Percentiles rank a stretch among this genome's conserved stretches.
phyloP scores from a whole-genome alignment of 2,797 vertebrate genomes.

The Premnoplex brunnescens region DNA sequence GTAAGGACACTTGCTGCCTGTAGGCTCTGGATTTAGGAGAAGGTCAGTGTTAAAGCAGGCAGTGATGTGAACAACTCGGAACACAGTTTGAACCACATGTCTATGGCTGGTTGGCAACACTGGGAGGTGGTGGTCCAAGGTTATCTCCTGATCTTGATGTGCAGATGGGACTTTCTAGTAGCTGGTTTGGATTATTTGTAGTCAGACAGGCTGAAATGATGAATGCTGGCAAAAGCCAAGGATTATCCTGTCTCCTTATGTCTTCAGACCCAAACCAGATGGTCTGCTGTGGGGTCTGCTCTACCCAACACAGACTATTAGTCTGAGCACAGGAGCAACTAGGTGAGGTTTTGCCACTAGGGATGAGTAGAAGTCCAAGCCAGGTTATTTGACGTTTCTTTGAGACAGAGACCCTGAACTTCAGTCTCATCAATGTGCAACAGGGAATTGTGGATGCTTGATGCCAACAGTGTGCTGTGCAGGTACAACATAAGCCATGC shows the following conservation, averaged over 20 bases:
- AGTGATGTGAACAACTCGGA: not conserved
- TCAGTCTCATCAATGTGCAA: not conserved
- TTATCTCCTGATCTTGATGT: not conserved
- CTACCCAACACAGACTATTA: not conserved
- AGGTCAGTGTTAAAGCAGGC: not conserved
- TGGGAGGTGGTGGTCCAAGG: not conserved
- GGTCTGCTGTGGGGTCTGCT: not conserved
- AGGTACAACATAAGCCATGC: not conserved
- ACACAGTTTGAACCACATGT: not conserved
- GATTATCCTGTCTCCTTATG: not conserved
- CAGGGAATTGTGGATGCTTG: not conserved
- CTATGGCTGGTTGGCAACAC: not conserved
- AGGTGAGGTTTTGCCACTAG: not conserved
- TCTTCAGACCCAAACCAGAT: constrained; percentile 5
- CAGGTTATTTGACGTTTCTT: not conserved
- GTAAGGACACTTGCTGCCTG: not conserved
- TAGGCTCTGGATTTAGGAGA: not conserved
- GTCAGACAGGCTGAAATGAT: not conserved
- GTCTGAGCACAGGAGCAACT: not conserved
- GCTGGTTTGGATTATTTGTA: not conserved
- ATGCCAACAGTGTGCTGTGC: not conserved
- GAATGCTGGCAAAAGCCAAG: not conserved
- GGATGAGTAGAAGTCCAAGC: not conserved
- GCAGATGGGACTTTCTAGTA: not conserved
- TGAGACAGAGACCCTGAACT: not conserved